Base-by-base conservation (phyloP, 2,797 vertebrate species). In the Choloepus didactylus region DNA sequence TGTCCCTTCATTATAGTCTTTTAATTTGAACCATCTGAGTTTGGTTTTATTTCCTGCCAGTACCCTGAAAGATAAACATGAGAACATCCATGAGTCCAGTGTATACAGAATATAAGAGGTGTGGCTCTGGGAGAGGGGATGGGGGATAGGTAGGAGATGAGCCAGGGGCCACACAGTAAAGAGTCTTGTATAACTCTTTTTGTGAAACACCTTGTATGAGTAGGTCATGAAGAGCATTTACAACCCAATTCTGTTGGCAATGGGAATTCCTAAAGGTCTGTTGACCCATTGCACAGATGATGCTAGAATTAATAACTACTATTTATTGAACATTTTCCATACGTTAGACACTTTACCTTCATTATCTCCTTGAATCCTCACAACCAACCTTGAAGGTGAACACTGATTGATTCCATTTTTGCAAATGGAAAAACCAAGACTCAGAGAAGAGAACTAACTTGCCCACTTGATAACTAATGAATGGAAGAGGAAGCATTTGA, bases 401-500 rank as follows among this genome's bases (percentile, higher is more conserved):
- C 31, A 92, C 80, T 77, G 60, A 82, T 29, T 77, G 23, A 82
- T 67, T 21, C 85, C 29, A 79, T 73, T 41, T 92, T 84, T 29
- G 80, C 12, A 75, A 89, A 80, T 67, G 59, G 84, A 79, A 94
- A 92, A 77, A 27, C 54, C 41, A n/a, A 84, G 66, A 25, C 72
- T 85, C 9, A 84, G 56, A 69, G 27, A 80, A 84, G 7, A 87
- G 54, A 83, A 93, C 16, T 82, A 72, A 77, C n/a, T 92, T 89
- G 9, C 16, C 19, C 27, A 75, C 23, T 83, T 79, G 38, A 85
- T 81, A 49, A n/a, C n/a, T 94, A 91, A 73, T 49, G 35, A 94
- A 49, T 80, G 31, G 8, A 93, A 84, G 41, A 79, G 16, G 15
- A 79, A 84, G 25, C 18, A 87, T 94, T 87, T 89, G 49, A 77